Base-by-base conservation (phyloP, 2,113 vertebrate genomes). In the Otis tarda region DNA sequence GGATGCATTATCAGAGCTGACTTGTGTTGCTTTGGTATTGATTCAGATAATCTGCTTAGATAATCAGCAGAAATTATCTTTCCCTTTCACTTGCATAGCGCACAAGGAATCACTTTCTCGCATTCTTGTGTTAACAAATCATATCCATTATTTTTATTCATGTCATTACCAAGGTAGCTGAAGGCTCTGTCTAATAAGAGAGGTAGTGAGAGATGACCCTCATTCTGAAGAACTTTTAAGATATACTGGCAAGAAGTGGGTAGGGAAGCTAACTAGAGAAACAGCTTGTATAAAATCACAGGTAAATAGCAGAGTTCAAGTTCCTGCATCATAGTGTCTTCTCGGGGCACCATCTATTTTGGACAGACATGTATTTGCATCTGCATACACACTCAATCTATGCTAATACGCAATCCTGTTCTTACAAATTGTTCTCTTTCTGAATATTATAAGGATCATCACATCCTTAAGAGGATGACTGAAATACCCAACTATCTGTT, bases 401-500 rank as follows among this genome's bases (percentile, higher is more conserved):
- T 37, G 41, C 10, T 91, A 76, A 75, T 73, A 37, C 79, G 35
- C 52, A 88, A 25, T 73, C 45, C 24, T 78, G 14, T 71, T 64
- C 55, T 85, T 86, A 85, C 14, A 82, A 82, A 82, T 69, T 89
- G 20, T 84, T 93, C 80, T 84, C n/a, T 85, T 96, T 80, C 81
- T 87, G 50, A 83, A 59, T 79, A 89, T 77, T 83, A 71, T 47
- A 76, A 92, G 63, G 65, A 92, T 96, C 87, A 85, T 83, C 23
- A 23, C 55, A 89, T 89, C 74, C 81, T 94, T 94, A 82, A 95
- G 86, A 95, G 45, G 35, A 93, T 94, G 94, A 91, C 87, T 94
- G 77, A 94, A 94, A 91, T 60, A 83, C 70, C 50, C 87, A 85
- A n/a, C 0, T 30, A 94, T 91, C 83, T 95, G 63, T 95, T 94